A percentile compares a stretch with the other conserved stretches of the same genome.
Conservation (phyloP, 2,113 vertebrate species). For the pig (Sus scrofa) region T2T-Sscrofa CM000828.6:49491501-49492000, state of each 20-base stretch:
- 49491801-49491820: background rate
- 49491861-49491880: background rate
- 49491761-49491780: background rate
- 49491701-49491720: background rate
- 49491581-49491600: background rate
- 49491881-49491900: background rate
- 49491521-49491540: background rate
- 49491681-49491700: background rate
- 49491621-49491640: background rate
- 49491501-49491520: background rate
- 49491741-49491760: constrained; percentile 35
- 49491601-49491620: background rate
- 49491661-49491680: background rate
- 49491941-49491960: too few relatives aligned
- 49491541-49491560: background rate
- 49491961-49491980: background rate
- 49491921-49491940: too few relatives aligned
- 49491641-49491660: background rate
- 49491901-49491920: too few relatives aligned
- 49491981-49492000: background rate
- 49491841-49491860: background rate
- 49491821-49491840: background rate
- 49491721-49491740: constrained; percentile 56
- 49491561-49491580: background rate
- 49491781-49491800: background rate